Percentiles rank a stretch among this genome's conserved stretches.
These are phyloP conservation scores for Hyposmocoma kahamanoa DNA, from an alignment of 1,140 invertebrate species.

Conservation along the genomic window DNA sequence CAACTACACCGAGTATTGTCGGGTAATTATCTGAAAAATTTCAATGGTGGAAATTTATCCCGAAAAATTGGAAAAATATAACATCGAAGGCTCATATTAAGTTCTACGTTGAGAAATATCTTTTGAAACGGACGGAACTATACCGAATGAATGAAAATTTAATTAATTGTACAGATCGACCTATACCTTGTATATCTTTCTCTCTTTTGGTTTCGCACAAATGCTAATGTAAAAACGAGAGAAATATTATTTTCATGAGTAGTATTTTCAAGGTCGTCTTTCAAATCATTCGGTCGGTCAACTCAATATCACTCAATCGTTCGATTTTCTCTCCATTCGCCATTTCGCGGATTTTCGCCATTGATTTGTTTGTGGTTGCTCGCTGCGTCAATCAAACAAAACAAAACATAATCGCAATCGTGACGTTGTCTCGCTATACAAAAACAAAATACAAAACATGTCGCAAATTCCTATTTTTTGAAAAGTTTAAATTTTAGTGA, in stretches of 20 bases:
- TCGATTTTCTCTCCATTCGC: no score
- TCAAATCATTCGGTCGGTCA: background rate
- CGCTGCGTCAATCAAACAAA: conserved; percentile 12
- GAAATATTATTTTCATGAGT: background rate
- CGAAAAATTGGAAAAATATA: no score
- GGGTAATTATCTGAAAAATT: no score
- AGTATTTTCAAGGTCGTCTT: background rate
- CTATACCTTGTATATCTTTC: no score
- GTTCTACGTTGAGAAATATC: no score
- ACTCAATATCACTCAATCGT: background rate
- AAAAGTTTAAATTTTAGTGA: conserved; percentile 36
- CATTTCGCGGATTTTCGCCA: conserved; percentile 5
- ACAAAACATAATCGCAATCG: conserved; percentile 30
- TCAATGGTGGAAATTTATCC: no score
- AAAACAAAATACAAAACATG: conserved; percentile 39
- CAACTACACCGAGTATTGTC: no score
- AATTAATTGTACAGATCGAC: no score
- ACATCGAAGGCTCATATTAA: no score
- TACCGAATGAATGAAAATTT: no score
- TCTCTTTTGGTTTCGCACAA: background rate
- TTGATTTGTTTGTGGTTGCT: conserved; percentile 9
- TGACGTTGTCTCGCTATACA: conserved; percentile 16
- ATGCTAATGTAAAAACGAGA: background rate
- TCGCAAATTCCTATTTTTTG: conserved; percentile 23
- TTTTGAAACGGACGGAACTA: no score